phyloP scores from a whole-genome alignment of 2,113 vertebrate species.

The Columba livia region DNA sequence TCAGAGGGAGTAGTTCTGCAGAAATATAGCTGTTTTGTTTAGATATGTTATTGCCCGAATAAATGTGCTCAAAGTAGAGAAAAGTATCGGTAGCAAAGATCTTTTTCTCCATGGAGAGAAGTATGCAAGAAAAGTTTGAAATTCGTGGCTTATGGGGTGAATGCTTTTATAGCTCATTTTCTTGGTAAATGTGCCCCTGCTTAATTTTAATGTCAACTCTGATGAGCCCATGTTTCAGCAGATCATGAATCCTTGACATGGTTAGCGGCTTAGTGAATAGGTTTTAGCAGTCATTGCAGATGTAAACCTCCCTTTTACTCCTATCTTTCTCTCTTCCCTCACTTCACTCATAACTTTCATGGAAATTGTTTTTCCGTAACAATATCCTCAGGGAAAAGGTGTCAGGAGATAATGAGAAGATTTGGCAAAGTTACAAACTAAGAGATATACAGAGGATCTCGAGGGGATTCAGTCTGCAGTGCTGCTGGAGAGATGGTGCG shows the following conservation, averaged over 20 bases:
- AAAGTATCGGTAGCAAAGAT: not conserved
- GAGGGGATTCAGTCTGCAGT: not conserved
- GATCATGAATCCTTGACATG: not conserved
- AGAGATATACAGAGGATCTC: not conserved
- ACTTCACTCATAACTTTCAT: not conserved
- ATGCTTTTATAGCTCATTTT: not conserved
- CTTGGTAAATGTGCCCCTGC: not conserved
- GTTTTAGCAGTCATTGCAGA: not conserved
- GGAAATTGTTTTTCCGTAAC: slow-evolving; percentile 24
- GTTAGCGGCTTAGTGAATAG: not conserved
- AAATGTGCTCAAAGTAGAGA: not conserved
- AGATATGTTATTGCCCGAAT: not conserved
- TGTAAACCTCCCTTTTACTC: not conserved
- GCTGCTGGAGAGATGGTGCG: fast-evolving
- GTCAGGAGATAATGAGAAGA: slow-evolving; percentile 23
- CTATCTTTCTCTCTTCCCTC: not conserved
- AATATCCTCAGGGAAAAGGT: not conserved
- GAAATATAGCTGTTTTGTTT: not conserved
- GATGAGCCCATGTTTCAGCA: not conserved
- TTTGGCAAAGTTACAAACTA: slow-evolving; percentile 6
- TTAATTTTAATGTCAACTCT: not conserved
- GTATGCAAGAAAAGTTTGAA: not conserved
- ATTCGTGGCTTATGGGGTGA: not conserved
- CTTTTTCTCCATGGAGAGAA: not conserved
- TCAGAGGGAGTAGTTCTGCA: not conserved